Conservation (phyloP, 1,140 invertebrate genomes). For the Drosophila quadrilineata region DNA sequence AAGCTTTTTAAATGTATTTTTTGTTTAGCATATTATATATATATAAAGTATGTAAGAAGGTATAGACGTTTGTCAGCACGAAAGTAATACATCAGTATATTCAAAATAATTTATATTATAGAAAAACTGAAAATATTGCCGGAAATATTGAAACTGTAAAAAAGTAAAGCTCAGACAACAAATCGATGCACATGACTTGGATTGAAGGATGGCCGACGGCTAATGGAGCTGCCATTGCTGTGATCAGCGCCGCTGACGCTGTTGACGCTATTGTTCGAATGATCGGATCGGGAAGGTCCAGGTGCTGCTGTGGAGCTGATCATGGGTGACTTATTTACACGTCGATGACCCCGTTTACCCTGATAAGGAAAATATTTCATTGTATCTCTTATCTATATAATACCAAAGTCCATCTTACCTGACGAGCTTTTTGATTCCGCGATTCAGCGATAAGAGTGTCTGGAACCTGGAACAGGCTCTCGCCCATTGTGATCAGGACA, state of each 20-base stretch:
- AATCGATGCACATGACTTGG: conserved; percentile 71
- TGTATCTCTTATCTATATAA: neutral
- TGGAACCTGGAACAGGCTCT: conserved; percentile 91
- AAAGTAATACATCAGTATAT: conserved; percentile 10
- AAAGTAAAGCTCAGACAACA: conserved; percentile 45
- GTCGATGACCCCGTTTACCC: conserved; percentile 64
- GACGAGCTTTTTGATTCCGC: conserved; percentile 83
- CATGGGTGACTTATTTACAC: conserved; percentile 29
- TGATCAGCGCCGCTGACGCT: conserved; percentile 24
- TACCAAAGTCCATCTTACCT: conserved; percentile 41
- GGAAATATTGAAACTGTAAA: neutral
- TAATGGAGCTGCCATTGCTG: conserved; percentile 26
- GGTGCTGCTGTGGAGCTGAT: conserved; percentile 16
- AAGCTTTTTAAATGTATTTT: conserved; percentile 19
- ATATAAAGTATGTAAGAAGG: neutral
- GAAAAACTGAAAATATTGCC: conserved; percentile 18
- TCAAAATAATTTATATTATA: conserved; percentile 22
- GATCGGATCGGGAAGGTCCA: conserved; percentile 10
- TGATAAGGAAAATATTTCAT: conserved; percentile 15
- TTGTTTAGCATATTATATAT: neutral
- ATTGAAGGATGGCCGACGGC: conserved; percentile 52
- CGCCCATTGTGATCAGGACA: conserved; percentile 87
- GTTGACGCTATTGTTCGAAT: conserved; percentile 20
- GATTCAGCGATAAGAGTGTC: conserved; percentile 86
- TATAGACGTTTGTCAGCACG: no score